Evolutionary conservation across 2,797 vertebrate species (phyloP).

Genomic region (Mus minutoides): DNA sequence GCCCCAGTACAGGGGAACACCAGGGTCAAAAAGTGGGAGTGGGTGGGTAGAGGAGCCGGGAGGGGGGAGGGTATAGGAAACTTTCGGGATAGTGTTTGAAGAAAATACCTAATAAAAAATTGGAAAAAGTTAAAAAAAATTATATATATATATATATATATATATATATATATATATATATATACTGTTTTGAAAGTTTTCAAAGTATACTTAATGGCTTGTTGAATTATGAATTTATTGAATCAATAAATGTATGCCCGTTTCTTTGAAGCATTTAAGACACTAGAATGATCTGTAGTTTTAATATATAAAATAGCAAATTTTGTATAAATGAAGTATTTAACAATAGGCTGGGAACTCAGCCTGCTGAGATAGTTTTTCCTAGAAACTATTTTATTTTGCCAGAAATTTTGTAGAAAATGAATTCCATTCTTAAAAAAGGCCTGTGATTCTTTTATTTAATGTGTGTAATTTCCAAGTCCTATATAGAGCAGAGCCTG

Average conservation of each 20-base stretch:
- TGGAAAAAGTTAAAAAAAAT: too few species aligned
- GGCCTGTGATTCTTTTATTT: background rate
- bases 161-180: too few species aligned
- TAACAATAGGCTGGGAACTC: background rate
- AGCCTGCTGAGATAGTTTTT: background rate
- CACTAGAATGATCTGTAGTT: background rate
- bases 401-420: conserved; percentile 5
- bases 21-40: too few species aligned
- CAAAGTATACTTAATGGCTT: background rate
- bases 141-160: too few species aligned
- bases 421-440: background rate
- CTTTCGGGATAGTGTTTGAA: too few species aligned
- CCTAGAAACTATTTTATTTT: background rate
- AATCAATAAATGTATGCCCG: background rate
- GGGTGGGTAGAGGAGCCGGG: too few species aligned
- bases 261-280: conserved; percentile 9
- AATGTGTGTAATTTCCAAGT: background rate
- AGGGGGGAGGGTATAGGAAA: too few species aligned
- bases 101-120: too few species aligned
- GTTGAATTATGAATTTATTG: background rate
- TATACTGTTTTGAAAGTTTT: background rate
- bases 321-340: background rate
- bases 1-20: too few species aligned
- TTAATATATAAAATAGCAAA: background rate
- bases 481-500: background rate